A percentile compares a stretch with the other conserved stretches of the same genome.
Conservation (phyloP, 2,113 vertebrate species). For the Pteronura brasiliensis region DNA sequence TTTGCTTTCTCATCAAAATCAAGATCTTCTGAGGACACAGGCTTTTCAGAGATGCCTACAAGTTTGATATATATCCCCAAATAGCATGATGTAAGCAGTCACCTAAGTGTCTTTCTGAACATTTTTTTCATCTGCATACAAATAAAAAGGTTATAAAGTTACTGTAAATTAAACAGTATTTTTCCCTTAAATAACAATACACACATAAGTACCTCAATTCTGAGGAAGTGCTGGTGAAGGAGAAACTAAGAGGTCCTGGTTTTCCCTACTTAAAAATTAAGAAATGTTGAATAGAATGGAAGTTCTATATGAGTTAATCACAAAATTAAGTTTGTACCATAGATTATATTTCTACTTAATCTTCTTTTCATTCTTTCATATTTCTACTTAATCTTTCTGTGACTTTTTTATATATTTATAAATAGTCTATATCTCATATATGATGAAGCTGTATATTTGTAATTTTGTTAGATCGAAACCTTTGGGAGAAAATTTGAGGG, state of each 20-base stretch:
- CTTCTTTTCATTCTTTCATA: neutral
- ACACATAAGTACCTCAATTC: neutral
- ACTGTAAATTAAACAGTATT: neutral
- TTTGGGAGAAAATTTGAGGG: neutral
- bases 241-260: neutral
- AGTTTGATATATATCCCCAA: neutral
- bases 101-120: neutral
- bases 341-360: neutral
- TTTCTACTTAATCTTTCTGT: neutral
- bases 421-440: neutral
- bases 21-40: neutral
- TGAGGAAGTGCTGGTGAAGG: neutral
- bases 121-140: neutral
- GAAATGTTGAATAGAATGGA: neutral
- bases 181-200: neutral
- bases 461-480: neutral
- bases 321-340: neutral
- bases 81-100: neutral
- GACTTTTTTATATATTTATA: neutral
- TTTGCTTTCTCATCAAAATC: no score
- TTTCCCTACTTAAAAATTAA: neutral
- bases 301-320: neutral
- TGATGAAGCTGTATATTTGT: neutral
- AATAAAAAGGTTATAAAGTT: neutral
- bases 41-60: neutral